Evolutionary conservation across 2,797 vertebrate species (phyloP), one percentile per base, ranked within the genome.

Genomic region (Onychomys arenicola): DNA sequence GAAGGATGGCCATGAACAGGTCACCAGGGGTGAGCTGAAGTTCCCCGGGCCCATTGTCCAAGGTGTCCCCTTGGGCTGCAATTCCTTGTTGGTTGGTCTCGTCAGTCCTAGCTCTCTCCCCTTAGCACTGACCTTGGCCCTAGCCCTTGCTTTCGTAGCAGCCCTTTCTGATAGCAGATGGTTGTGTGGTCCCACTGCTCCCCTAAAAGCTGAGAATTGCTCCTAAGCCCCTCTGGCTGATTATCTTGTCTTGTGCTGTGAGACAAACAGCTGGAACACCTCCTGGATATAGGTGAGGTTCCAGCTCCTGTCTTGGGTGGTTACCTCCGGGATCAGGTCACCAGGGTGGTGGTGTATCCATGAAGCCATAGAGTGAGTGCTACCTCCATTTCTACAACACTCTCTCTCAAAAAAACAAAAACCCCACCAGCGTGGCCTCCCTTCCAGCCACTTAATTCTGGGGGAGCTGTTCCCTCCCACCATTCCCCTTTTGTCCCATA

Each of bases 171-270:
- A 61, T 63, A 52, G 46, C 63, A 76, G 40, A 4, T 7, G 10
- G 29, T 49, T 32, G 2, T 29, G 5, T 25, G 1, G 52, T 61
- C 57, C 65, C 61, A 61, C 91, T 40, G 4, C 61, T 80, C 12
- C 78, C 0, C 0, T 2, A 11, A 37, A 93, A 92, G 63, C 89
- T 67, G 34, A 85, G 11, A 75, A 40, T 2, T 63, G 29, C 21
- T 73, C n/a, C 85, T 82, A 12, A 61, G 1, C 95, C 90, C 91
- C 59, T 13, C 25, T 2, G 16, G 9, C 69, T 69, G 89, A 27
- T 55, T 85, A 84, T 86, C 95, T 92, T 84, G 23, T 37, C 67
- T 94, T 82, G 59, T 86, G n/a, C 87, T 89, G 84, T 52, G 61
- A 85, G 29, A 92, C 86, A 49, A 0, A 23, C 95, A 94, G 37